Percentiles rank a stretch among this genome's conserved stretches.
phyloP scores from a whole-genome alignment of 2,113 vertebrate species.

The Lampris incognitus region DNA sequence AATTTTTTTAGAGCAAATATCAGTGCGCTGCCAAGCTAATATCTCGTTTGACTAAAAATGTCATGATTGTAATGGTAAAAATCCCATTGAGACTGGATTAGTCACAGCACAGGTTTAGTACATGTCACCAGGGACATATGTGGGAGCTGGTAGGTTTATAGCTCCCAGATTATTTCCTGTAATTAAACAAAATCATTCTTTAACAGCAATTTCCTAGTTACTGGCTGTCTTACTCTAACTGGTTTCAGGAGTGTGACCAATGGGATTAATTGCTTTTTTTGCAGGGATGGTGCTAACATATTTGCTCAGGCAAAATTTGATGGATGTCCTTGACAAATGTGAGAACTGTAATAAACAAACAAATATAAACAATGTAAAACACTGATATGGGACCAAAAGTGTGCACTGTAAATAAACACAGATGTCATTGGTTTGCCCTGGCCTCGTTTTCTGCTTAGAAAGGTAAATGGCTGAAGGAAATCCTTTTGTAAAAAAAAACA shows the following conservation, averaged over 20 bases:
- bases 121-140: neutral
- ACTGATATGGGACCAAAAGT: slow-evolving; percentile 47
- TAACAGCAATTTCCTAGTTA: neutral
- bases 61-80: neutral
- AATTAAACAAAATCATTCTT: neutral
- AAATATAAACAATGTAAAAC: slow-evolving; percentile 19
- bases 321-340: slow-evolving; percentile 16
- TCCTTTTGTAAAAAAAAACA: neutral
- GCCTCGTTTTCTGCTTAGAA: neutral
- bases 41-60: neutral
- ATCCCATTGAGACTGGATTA: neutral
- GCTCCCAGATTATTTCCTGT: neutral
- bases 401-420: slow-evolving; percentile 65
- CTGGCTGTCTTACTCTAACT: neutral
- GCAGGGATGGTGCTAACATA: slow-evolving; percentile 12
- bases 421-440: neutral
- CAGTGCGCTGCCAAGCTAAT: too few species aligned
- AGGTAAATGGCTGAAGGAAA: neutral
- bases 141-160: neutral
- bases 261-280: slow-evolving; percentile 38
- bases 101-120: neutral
- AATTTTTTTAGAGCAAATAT: neutral
- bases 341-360: slow-evolving; percentile 20
- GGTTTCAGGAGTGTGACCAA: neutral
- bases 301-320: slow-evolving; percentile 25